phyloP scores from a whole-genome alignment of 2,113 vertebrate genomes.

The Chaetodon auriga region DNA sequence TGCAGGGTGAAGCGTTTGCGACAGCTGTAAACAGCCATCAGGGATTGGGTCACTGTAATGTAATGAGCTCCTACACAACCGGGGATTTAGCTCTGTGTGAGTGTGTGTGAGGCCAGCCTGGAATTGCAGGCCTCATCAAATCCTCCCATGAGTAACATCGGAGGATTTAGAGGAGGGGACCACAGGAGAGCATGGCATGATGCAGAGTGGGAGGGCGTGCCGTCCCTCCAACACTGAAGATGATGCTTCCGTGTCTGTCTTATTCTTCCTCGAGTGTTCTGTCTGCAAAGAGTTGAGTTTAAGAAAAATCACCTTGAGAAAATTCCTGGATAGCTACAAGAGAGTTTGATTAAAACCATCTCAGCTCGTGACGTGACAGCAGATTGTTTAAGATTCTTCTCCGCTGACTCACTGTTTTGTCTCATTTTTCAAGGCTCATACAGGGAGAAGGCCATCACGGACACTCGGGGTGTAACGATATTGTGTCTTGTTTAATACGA shows the following conservation, averaged over 20 bases:
- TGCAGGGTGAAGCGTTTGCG: slow-evolving; percentile 51
- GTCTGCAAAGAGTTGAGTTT: not conserved
- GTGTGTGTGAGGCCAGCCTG: not conserved
- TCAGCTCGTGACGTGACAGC: not conserved
- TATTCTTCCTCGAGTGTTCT: not conserved
- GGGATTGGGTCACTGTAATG: slow-evolving; percentile 51
- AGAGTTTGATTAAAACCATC: not conserved
- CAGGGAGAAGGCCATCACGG: not conserved
- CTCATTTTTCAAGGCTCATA: not conserved
- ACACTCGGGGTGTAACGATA: not conserved
- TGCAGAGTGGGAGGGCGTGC: not conserved
- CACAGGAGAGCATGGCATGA: not conserved
- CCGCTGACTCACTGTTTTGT: not conserved
- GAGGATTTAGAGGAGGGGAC: slow-evolving; percentile 20
- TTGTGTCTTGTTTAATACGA: not conserved
- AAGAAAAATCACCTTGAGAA: not conserved
- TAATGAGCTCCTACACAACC: slow-evolving; percentile 51
- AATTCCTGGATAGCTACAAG: slow-evolving; percentile 1
- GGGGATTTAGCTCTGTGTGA: slow-evolving; percentile 25
- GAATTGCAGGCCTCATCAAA: slow-evolving; percentile 47
- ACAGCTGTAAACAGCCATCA: slow-evolving; percentile 79
- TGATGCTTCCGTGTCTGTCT: not conserved
- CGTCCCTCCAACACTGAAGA: not conserved
- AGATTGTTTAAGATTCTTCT: not conserved
- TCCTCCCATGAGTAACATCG: slow-evolving; percentile 27